These are phyloP conservation scores for Orientallactaga sibirica DNA, from an alignment of 2,797 vertebrate species.

Conservation along the genomic window DNA sequence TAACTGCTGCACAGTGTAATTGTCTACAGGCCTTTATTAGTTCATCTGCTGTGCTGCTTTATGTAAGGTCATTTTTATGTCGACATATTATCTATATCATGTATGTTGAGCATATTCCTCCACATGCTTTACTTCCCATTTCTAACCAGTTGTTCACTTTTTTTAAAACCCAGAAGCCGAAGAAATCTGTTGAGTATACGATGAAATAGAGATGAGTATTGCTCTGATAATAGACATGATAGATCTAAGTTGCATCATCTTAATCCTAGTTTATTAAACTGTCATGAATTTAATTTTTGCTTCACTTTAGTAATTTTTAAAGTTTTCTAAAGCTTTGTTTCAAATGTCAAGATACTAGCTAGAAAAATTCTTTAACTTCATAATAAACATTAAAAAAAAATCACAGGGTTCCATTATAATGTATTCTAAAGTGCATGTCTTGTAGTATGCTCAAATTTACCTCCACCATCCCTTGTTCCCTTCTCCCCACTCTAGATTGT, in stretches of 20 bases:
- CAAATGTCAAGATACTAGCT: not conserved
- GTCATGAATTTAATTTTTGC: not conserved
- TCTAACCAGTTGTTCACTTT: too few relatives aligned
- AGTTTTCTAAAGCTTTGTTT: not conserved
- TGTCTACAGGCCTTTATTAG: not conserved
- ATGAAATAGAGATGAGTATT: not conserved
- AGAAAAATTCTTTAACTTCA: not conserved
- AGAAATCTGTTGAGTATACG: not conserved
- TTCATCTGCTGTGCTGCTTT: too few relatives aligned
- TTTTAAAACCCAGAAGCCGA: not conserved
- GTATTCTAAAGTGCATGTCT: not conserved
- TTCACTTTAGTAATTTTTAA: constrained; percentile 17
- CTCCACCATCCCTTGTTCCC: not conserved
- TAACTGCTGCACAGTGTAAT: not conserved
- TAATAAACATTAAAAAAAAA: too few relatives aligned
- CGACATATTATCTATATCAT: too few relatives aligned
- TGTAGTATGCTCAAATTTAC: not conserved
- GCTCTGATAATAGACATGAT: not conserved
- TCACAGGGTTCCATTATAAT: not conserved
- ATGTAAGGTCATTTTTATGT: too few relatives aligned
- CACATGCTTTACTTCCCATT: too few relatives aligned
- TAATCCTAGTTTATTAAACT: not conserved
- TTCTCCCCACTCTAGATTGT: not conserved
- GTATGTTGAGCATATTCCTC: too few relatives aligned
- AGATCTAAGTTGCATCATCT: not conserved